These are phyloP conservation scores for Drosophila kepulauana DNA, from an alignment of 1,140 invertebrate genomes.

Conservation along the genomic window DNA sequence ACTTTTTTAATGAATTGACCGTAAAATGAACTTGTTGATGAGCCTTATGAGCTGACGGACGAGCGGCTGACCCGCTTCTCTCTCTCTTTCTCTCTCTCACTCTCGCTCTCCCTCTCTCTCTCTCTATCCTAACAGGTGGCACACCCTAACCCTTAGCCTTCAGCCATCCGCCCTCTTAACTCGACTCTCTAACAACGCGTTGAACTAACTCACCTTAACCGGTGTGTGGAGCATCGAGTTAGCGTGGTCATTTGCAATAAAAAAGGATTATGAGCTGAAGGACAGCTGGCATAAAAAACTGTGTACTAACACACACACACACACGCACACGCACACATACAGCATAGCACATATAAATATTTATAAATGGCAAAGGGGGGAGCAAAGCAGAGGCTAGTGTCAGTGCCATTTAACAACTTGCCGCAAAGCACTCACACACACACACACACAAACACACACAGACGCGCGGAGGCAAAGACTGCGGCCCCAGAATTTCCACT, in stretches of 20 bases:
- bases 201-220: conserved; percentile 21
- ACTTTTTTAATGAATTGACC: conserved; percentile 84
- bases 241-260: conserved; percentile 83
- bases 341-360: conserved; percentile 68
- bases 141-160: conserved; percentile 2
- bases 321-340: conserved; percentile 16
- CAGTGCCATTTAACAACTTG: conserved; percentile 80
- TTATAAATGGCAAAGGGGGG: conserved; percentile 51
- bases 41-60: conserved; percentile 74
- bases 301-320: conserved; percentile 36
- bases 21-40: conserved; percentile 84
- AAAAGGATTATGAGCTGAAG: conserved; percentile 80
- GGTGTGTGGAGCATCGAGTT: conserved; percentile 61
- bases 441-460: no score
- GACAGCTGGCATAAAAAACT: conserved; percentile 62
- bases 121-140: conserved; percentile 1
- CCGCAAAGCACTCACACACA: conserved; percentile 59
- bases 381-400: conserved; percentile 56
- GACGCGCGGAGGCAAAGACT: conserved; percentile 14
- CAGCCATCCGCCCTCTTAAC: neutral
- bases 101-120: no score
- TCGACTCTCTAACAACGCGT: neutral
- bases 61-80: conserved; percentile 21
- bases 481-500: conserved; percentile 25
- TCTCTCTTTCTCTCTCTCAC: neutral